Evolutionary conservation across 1,140 invertebrate genomes (phyloP), one percentile per base, ranked within the genome.

Genomic region (Teleogryllus occipitalis): DNA sequence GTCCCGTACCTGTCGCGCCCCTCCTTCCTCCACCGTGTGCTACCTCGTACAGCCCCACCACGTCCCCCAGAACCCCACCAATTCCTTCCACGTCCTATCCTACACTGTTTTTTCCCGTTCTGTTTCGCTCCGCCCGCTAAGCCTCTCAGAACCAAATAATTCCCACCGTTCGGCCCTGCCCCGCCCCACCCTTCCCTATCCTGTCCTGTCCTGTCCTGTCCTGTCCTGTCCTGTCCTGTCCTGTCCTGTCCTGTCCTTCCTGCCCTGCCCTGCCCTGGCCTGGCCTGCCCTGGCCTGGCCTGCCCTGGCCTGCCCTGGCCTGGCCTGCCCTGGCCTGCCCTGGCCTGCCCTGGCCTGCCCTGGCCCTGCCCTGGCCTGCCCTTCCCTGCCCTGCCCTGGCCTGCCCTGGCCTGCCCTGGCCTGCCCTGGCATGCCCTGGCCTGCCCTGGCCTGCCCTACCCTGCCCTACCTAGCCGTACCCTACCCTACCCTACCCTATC

Each of bases 401-500:
- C 72, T 73, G 72, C 72, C 72, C 14, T 73, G 72, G 14, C 72
- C 72, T 73, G 72, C 72, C 72, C 72, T 73, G 72, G 14, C 72
- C 72, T 73, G 72, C 72, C 72, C 14, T 73, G 72, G 14, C 72
- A 14, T 73, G 72, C 72, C 72, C 72, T 73, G 72, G 14, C 72
- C 72, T 73, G 72, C 72, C 72, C 72, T 73, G 72, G 14, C 72
- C 14, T 73, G 72, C 72, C 72, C 72, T 73, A n/a, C 72, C 14
- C 72, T 73, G 72, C 72, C 72, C 72, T 73, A n/a, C 72, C 72
- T n/a, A 15, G 72, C 72, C 72, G 14, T 73, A n/a, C 72, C 72
- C 72, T 73, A n/a, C 72, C 72, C 72, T 73, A n/a, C 72, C 72
- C 72, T 73, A n/a, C 72, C 72, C 72, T 73, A n/a, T n/a, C 72